phyloP scores from a whole-genome alignment of 2,797 vertebrate genomes.

The Mormyrops boulengeri region DNA sequence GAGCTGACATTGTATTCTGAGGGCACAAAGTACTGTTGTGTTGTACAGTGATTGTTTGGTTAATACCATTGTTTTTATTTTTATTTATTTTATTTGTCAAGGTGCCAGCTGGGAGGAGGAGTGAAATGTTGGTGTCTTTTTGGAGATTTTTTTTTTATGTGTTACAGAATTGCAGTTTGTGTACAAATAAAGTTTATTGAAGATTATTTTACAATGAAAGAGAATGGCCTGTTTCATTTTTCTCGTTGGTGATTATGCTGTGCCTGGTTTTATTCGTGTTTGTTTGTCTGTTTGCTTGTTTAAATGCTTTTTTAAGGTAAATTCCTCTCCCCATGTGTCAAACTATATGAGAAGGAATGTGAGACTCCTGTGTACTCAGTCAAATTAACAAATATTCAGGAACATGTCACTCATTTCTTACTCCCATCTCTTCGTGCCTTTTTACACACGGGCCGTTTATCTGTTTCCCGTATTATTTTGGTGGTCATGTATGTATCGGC shows the following conservation, averaged over 20 bases:
- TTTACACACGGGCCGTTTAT: not conserved
- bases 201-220: slow-evolving; percentile 68
- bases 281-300: not conserved
- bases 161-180: slow-evolving; percentile 57
- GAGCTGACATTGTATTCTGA: slow-evolving; percentile 57
- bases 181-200: slow-evolving; percentile 77
- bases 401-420: not conserved
- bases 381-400: not conserved
- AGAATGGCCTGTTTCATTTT: slow-evolving; percentile 18
- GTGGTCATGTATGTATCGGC: not conserved
- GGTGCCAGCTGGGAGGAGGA: slow-evolving; percentile 49
- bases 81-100: slow-evolving; percentile 46
- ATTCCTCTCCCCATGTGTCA: too few relatives aligned
- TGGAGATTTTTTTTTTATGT: slow-evolving; percentile 53
- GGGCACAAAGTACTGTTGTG: slow-evolving; percentile 57
- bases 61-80: slow-evolving; percentile 32
- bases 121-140: slow-evolving; percentile 59
- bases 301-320: not conserved
- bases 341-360: not conserved
- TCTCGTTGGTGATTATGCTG: not conserved
- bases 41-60: slow-evolving; percentile 48
- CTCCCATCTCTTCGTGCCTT: not conserved
- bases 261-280: not conserved
- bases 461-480: not conserved
- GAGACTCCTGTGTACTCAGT: not conserved